phyloP scores from a whole-genome alignment of 2,113 vertebrate species.

The Phalacrocorax brasilianus region DNA sequence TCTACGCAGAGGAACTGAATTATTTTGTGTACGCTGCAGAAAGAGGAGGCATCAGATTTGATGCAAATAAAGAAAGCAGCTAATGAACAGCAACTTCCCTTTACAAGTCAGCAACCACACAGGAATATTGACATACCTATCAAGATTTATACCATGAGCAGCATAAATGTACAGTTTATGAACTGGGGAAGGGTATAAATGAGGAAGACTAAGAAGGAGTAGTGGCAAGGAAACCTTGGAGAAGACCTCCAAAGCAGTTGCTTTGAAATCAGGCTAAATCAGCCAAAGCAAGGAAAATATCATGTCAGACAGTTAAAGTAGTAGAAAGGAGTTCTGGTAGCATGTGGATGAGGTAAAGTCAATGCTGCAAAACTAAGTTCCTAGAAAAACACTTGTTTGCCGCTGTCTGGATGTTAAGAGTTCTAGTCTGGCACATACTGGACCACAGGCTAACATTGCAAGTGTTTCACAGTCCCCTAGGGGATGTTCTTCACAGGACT shows the following conservation, averaged over 20 bases:
- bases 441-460: not conserved
- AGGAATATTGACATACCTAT: not conserved
- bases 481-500: not conserved
- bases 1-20: not conserved
- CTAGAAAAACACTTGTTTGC: not conserved
- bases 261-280: not conserved
- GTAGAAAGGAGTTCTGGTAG: not conserved
- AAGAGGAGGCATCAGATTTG: not conserved
- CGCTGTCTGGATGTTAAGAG: not conserved
- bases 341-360: not conserved
- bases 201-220: not conserved
- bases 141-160: not conserved
- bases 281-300: not conserved
- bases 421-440: not conserved
- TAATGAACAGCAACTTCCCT: conserved; percentile 4
- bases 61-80: conserved; percentile 6
- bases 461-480: not conserved
- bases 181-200: not conserved
- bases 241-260: not conserved
- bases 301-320: not conserved
- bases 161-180: not conserved
- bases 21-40: conserved; percentile 19
- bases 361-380: not conserved
- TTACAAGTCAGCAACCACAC: not conserved
- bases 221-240: not conserved